These are phyloP conservation scores for Calephelis perditalis DNA, from an alignment of 2,888 invertebrate genomes.

Conservation along the genomic window DNA sequence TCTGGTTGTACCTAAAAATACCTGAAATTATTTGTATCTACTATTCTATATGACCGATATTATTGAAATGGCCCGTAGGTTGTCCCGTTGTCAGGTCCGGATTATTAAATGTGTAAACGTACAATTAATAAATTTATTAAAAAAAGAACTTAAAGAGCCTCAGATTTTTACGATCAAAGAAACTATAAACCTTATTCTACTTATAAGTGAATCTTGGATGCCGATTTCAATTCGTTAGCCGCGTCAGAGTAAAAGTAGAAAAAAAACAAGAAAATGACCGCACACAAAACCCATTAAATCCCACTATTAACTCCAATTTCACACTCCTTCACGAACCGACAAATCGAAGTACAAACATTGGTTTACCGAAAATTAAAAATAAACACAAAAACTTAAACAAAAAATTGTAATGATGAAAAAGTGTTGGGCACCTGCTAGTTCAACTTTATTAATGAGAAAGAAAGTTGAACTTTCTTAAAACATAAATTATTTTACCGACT, in stretches of 20 bases:
- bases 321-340: slow-evolving; percentile 77
- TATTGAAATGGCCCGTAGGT: too few species aligned
- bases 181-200: too few species aligned
- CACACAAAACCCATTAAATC: slow-evolving; percentile 70
- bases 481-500: background rate
- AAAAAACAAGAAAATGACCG: slow-evolving; percentile 53
- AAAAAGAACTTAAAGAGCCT: too few species aligned
- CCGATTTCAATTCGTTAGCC: too few species aligned
- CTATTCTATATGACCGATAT: too few species aligned
- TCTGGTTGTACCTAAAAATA: too few species aligned
- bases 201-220: background rate
- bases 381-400: slow-evolving; percentile 67
- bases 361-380: slow-evolving; percentile 73
- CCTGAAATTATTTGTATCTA: too few species aligned
- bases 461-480: background rate
- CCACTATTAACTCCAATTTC: slow-evolving; percentile 74
- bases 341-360: slow-evolving; percentile 78
- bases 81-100: too few species aligned
- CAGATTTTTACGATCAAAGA: too few species aligned
- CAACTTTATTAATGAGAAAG: background rate
- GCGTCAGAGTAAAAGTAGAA: too few species aligned
- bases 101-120: too few species aligned
- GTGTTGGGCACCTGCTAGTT: slow-evolving; percentile 17
- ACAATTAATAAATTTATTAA: too few species aligned
- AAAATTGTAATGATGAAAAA: slow-evolving; percentile 48